Base-by-base conservation (phyloP, 2,888 invertebrate species). In the Sarcophaga rosellei region DNA sequence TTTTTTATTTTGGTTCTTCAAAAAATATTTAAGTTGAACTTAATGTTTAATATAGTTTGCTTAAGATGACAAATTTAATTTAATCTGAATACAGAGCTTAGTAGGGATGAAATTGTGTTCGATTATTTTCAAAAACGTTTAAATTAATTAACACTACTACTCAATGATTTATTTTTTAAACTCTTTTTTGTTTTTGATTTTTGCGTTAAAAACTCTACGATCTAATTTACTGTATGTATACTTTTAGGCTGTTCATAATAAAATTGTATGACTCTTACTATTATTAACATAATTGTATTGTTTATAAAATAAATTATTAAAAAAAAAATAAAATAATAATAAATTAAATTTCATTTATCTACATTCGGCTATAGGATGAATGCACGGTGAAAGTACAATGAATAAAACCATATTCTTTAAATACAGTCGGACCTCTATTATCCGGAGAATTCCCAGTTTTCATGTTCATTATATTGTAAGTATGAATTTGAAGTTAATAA, bases 181-280 rank as follows among this genome's bases (percentile, higher is more conserved):
- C 53, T 53, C 12, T 17, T 53, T 17, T 15, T 53, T 15, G 0
- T 53, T 15, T 25, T 61, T 25, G 15, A 44, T 65, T 76, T n/a
- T 44, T n/a, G n/a, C 21, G 57, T 47, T 12, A 47, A 44, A 63
- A 79, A 65, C 76, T 44, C 82, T 86, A 82, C 62, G 68, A 12
- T 74, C 68, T 70, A 72, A 57, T 77, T 12, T 72, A 76, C 35
- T 68, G 61, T 68, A 70, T 80, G 79, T 75, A 73, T 86, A 82
- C 44, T 73, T 79, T 75, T 76, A 82, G 76, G 66, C 68, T 76
- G 69, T 35, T 17, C 17, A 53, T 12, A 53, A 5, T 53, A 57
- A n/a, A 25, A 72, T 35, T 25, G 25, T 53, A 35, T 35, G 35
- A 35, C 35, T 6, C 8, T 8, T 35, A 35, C 8, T 35, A 10